Base-by-base conservation (phyloP, 2,888 invertebrate species). In the Clitarchus hookeri region DNA sequence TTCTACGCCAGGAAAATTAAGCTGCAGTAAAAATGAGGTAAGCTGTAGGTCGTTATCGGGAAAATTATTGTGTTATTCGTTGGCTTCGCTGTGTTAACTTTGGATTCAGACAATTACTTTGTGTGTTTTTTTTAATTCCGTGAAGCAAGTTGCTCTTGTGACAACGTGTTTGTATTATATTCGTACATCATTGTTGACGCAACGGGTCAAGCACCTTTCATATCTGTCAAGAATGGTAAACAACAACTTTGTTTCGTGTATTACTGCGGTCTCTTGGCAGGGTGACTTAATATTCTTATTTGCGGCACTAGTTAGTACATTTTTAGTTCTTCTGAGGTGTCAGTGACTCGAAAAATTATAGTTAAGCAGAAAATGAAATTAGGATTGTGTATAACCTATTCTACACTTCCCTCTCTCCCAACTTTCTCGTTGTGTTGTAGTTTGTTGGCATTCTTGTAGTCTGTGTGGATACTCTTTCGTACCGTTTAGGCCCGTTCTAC, bases 141-240 rank as follows among this genome's bases (percentile, higher is more conserved):
- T 16, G 11, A 8, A 16, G 8, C 19, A 16, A 65, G n/a, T 65
- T 16, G 16, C n/a, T 48, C 16, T 65, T 65, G 65, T 23, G n/a
- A 53, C 12, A 16, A 19, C 19, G n/a, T 4, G 0, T 65, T 65
- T 65, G 65, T 65, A 19, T 65, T 65, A n/a, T 65, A 6, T 65
- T 65, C 65, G 19, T 65, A n/a, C 2, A 11, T 6, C n/a, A 65
- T 65, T 65, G 65, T 65, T 65, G n/a, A 65, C n/a, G n/a, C 16
- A 65, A n/a, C n/a, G 65, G 65, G 65, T 65, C 65, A 65, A 65
- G n/a, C 65, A 65, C 65, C 65, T 65, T 65, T 23, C 65, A 9
- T 65, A 65, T 65, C 65, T 65, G 65, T 65, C 65, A 65, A 65
- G n/a, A 65, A 23, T 65, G 19, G 65, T 65, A 65, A 65, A 65